Percentiles rank a stretch among this genome's conserved stretches.
Conservation (phyloP, 2,113 vertebrate species). For the Enhydra lutris region DNA sequence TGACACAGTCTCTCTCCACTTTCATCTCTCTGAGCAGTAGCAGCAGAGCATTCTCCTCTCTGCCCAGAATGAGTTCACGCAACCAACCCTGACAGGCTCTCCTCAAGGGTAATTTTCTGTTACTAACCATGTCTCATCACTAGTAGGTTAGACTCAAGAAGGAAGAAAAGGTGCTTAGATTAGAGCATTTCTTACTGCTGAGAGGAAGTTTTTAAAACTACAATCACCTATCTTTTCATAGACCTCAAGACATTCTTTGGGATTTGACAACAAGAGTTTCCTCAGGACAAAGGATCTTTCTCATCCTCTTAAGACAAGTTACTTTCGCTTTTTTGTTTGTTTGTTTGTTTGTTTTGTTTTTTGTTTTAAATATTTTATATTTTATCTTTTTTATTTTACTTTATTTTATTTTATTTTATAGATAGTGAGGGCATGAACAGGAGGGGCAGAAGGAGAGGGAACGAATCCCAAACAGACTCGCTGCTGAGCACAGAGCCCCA, state of each 20-base stretch:
- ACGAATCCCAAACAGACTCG: background rate
- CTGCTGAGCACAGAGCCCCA: background rate
- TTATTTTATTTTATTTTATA: background rate
- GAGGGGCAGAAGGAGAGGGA: background rate
- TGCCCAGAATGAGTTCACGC: background rate
- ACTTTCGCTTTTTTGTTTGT: background rate
- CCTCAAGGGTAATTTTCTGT: background rate
- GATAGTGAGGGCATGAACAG: background rate
- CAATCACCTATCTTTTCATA: background rate
- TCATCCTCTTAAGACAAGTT: background rate
- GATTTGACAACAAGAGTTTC: background rate
- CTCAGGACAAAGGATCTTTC: background rate
- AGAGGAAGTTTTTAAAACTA: background rate
- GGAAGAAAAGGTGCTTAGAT: background rate
- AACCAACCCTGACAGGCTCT: background rate
- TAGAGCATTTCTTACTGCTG: background rate
- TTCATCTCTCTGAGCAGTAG: background rate
- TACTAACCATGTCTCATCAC: background rate
- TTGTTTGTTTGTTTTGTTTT: no score
- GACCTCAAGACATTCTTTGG: background rate
- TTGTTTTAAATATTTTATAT: background rate
- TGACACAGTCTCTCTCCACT: accelerated
- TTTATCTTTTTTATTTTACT: background rate
- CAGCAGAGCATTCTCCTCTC: background rate
- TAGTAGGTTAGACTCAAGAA: background rate